A percentile compares a stretch with the other conserved stretches of the same genome.
Conservation (phyloP, 2,113 vertebrate species). For the Ptilonorhynchus violaceus region DNA sequence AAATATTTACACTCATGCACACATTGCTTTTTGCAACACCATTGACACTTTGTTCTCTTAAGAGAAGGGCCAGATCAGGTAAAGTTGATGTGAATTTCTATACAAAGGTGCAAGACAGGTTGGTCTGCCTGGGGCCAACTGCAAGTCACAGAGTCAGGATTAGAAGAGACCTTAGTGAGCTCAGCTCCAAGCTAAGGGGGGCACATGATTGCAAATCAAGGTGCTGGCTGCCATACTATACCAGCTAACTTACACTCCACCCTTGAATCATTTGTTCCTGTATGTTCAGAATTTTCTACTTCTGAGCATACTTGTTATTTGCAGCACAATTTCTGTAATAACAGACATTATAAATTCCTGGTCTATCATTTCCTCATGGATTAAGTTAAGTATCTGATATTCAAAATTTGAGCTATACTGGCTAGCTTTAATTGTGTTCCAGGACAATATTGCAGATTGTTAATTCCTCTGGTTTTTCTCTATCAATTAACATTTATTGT, state of each 20-base stretch:
- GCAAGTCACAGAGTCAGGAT: background rate
- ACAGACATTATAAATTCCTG: background rate
- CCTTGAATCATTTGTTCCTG: background rate
- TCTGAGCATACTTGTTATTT: background rate
- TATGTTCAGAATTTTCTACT: background rate
- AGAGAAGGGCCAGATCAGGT: background rate
- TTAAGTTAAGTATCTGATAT: background rate
- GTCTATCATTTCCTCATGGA: background rate
- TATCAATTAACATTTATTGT: slow-evolving; percentile 13
- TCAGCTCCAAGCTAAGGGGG: background rate
- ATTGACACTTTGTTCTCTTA: background rate
- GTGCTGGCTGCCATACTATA: background rate
- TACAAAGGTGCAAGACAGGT: background rate
- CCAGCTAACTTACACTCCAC: background rate
- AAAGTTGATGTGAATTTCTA: background rate
- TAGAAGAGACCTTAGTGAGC: background rate
- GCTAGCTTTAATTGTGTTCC: background rate
- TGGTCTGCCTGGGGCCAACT: background rate
- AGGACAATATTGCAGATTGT: background rate
- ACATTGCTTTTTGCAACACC: background rate
- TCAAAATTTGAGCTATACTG: background rate
- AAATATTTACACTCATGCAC: background rate
- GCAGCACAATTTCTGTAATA: background rate
- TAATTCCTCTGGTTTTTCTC: background rate
- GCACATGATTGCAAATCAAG: background rate